Percentiles rank a stretch among this genome's conserved stretches.
Conservation (phyloP, 2,113 vertebrate genomes). For the Craseonycteris thonglongyai region DNA sequence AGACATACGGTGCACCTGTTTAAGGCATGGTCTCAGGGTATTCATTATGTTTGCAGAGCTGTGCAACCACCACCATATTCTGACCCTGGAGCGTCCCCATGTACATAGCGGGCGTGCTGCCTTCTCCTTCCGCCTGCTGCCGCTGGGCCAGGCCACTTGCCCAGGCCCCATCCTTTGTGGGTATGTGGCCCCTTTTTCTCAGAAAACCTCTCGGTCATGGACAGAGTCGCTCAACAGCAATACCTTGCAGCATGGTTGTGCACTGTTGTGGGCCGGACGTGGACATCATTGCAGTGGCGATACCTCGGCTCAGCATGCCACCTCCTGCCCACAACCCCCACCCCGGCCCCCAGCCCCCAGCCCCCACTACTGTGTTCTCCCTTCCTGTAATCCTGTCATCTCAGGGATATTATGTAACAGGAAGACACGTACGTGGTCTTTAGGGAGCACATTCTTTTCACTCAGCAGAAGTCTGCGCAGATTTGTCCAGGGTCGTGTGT, state of each 20-base stretch:
- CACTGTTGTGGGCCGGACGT: not conserved
- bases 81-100: not conserved
- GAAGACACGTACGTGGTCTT: not conserved
- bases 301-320: no score
- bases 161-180: no score
- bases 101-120: no score
- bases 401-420: not conserved
- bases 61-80: not conserved
- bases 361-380: not conserved
- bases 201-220: no score
- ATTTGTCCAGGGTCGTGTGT: not conserved
- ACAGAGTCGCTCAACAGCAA: no score
- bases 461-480: not conserved
- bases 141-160: no score
- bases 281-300: fast-evolving
- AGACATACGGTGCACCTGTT: not conserved
- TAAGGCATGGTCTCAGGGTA: not conserved
- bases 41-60: not conserved
- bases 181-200: no score
- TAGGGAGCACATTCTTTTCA: not conserved
- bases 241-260: not conserved
- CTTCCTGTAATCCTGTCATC: not conserved
- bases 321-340: no score
- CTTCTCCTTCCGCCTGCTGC: fast-evolving
- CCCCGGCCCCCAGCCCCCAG: not conserved